Percentiles rank a stretch among this genome's conserved stretches.
These are phyloP conservation scores for Callithrix jacchus DNA, from an alignment of 2,113 vertebrate genomes.

Conservation along the genomic window DNA sequence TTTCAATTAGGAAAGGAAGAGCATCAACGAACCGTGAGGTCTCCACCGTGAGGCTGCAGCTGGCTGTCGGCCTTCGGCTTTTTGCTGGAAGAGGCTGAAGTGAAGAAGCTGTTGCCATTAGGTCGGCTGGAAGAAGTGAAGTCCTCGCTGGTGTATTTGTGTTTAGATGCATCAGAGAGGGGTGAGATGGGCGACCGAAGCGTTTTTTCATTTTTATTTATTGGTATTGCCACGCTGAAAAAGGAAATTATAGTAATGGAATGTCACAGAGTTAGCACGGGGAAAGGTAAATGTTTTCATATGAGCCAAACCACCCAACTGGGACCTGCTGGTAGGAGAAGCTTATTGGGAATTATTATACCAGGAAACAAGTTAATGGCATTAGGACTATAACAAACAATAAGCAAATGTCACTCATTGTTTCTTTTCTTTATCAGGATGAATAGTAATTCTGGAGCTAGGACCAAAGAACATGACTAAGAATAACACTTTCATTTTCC, in stretches of 20 bases:
- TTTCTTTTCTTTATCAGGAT: conserved; percentile 67
- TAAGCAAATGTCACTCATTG: conserved; percentile 74
- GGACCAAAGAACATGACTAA: conserved; percentile 52
- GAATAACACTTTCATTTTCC: background rate
- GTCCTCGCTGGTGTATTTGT: conserved; percentile 86
- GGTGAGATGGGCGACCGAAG: conserved; percentile 92
- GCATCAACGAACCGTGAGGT: conserved; percentile 82
- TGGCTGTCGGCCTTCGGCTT: conserved; percentile 85
- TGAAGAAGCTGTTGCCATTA: conserved; percentile 79
- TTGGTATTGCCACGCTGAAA: conserved; percentile 87
- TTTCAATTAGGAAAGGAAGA: background rate
- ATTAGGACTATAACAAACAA: conserved; percentile 65
- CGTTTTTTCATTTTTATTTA: conserved; percentile 91
- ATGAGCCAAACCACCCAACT: conserved; percentile 77
- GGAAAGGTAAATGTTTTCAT: conserved; percentile 79
- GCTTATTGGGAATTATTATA: conserved; percentile 64
- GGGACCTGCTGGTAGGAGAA: conserved; percentile 73
- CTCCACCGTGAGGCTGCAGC: conserved; percentile 76
- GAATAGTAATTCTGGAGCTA: conserved; percentile 74
- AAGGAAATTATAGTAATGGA: conserved; percentile 83
- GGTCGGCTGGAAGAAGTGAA: conserved; percentile 83
- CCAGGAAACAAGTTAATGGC: conserved; percentile 74
- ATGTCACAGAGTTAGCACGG: conserved; percentile 77
- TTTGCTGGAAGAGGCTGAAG: conserved; percentile 83
- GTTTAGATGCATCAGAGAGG: conserved; percentile 87